A percentile compares a stretch with the other conserved stretches of the same genome.
Conservation (phyloP, 2,888 invertebrate genomes). For the Sphaerolaimus hirsutus region DNA sequence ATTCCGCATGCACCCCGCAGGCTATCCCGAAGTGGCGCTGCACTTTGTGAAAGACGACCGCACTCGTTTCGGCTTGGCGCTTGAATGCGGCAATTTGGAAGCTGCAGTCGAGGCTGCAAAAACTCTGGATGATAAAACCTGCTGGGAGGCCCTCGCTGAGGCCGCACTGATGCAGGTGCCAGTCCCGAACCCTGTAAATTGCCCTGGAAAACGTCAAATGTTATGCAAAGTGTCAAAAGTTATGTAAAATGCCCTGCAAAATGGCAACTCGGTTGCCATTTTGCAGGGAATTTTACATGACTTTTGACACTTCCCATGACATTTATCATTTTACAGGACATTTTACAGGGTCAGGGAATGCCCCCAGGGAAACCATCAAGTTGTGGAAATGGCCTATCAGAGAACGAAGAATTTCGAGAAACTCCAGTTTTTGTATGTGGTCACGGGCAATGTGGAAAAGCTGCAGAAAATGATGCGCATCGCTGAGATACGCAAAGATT, state of each 20-base stretch:
- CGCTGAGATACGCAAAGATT: conserved; percentile 87
- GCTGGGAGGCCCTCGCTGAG: conserved; percentile 84
- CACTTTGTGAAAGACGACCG: conserved; percentile 98
- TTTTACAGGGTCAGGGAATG: too few species aligned
- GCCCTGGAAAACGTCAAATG: too few species aligned
- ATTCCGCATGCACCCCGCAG: too few species aligned
- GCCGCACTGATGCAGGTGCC: conserved; percentile 70
- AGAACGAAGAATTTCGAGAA: conserved; percentile 97
- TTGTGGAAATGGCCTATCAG: conserved; percentile 98
- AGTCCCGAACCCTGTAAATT: too few species aligned
- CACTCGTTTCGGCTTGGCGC: conserved; percentile 64
- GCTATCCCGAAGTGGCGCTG: conserved; percentile 90
- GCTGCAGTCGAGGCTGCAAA: conserved; percentile 77
- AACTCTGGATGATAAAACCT: conserved; percentile 66
- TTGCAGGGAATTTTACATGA: too few species aligned
- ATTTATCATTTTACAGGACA: too few species aligned
- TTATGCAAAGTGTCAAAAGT: too few species aligned
- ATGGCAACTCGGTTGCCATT: too few species aligned
- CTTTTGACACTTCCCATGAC: too few species aligned
- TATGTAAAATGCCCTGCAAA: too few species aligned
- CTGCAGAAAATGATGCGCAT: conserved; percentile 96
- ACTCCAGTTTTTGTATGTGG: conserved; percentile 80
- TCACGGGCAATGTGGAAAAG: conserved; percentile 85
- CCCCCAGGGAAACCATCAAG: conserved; percentile 28
- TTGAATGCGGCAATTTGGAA: conserved; percentile 94